A percentile compares a stretch with the other conserved stretches of the same genome.
These are phyloP conservation scores for Heliconius ismenius DNA, from an alignment of 2,888 invertebrate genomes.

Conservation along the genomic window DNA sequence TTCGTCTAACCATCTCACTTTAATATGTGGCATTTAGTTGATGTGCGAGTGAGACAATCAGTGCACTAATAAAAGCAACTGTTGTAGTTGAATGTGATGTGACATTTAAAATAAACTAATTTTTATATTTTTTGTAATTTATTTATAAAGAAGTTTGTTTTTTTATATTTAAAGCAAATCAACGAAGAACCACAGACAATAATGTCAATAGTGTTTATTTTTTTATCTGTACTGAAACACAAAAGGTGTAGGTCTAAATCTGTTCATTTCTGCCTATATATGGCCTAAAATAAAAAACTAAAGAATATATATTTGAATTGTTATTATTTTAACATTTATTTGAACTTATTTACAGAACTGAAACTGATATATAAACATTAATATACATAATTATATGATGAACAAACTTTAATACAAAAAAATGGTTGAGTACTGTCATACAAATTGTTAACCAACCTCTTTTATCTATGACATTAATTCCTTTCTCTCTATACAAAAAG, in stretches of 20 bases:
- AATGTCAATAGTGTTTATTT: conserved; percentile 30
- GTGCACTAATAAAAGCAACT: conserved; percentile 16
- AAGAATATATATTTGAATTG: not conserved
- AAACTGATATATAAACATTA: not conserved
- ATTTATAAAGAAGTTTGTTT: not conserved
- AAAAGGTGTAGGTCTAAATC: conserved; percentile 7
- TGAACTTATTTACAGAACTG: not conserved
- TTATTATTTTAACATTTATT: conserved; percentile 1
- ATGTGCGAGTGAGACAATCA: conserved; percentile 1
- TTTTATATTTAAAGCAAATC: conserved; percentile 7
- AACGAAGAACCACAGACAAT: conserved; percentile 36
- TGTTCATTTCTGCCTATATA: not conserved
- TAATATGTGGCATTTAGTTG: not conserved
- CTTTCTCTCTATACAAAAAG: not conserved
- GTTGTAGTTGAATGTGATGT: conserved; percentile 24
- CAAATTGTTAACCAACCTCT: not conserved
- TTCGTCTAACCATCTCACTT: conserved; percentile 13
- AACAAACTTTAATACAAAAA: too few relatives aligned
- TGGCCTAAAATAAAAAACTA: not conserved
- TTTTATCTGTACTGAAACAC: not conserved
- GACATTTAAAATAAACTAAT: conserved; percentile 9
- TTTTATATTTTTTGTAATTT: conserved; percentile 1
- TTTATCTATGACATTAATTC: not conserved
- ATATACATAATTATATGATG: not conserved
- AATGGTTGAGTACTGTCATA: too few relatives aligned